phyloP scores from a whole-genome alignment of 2,888 invertebrate species.

The Diadromus collaris region DNA sequence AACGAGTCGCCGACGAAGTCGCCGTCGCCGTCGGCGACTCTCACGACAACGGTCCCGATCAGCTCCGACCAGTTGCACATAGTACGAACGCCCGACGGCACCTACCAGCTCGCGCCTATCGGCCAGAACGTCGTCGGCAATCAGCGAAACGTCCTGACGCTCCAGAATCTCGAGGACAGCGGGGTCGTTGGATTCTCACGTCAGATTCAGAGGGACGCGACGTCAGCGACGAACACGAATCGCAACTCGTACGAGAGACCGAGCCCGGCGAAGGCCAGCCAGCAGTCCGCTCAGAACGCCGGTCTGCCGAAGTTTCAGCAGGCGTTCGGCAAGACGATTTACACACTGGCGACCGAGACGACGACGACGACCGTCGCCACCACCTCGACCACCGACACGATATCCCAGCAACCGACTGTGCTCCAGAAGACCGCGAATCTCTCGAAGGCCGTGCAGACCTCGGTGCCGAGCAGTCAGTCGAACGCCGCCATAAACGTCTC shows the following conservation, averaged over 20 bases:
- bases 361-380: slow-evolving; percentile 64
- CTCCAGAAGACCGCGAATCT: slow-evolving; percentile 73
- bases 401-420: slow-evolving; percentile 66
- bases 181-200: slow-evolving; percentile 68
- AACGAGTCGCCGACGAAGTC: slow-evolving; percentile 76
- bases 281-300: slow-evolving; percentile 70
- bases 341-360: slow-evolving; percentile 65
- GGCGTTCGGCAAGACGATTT: slow-evolving; percentile 89
- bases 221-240: slow-evolving; percentile 55
- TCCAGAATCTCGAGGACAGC: slow-evolving; percentile 74
- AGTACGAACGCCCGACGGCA: slow-evolving; percentile 77
- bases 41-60: slow-evolving; percentile 69
- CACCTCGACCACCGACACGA: slow-evolving; percentile 63
- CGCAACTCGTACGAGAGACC: slow-evolving; percentile 72
- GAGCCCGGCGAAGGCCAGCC: slow-evolving; percentile 62
- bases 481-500: slow-evolving; percentile 72
- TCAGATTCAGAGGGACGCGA: slow-evolving; percentile 69
- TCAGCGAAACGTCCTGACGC: slow-evolving; percentile 72
- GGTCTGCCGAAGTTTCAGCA: slow-evolving; percentile 89
- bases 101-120: slow-evolving; percentile 75
- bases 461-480: slow-evolving; percentile 70
- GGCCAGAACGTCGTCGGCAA: slow-evolving; percentile 70
- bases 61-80: slow-evolving; percentile 75
- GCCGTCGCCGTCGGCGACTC: slow-evolving; percentile 70
- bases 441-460: slow-evolving; percentile 79